phyloP scores from a whole-genome alignment of 2,797 vertebrate species.

The Podargus strigoides region DNA sequence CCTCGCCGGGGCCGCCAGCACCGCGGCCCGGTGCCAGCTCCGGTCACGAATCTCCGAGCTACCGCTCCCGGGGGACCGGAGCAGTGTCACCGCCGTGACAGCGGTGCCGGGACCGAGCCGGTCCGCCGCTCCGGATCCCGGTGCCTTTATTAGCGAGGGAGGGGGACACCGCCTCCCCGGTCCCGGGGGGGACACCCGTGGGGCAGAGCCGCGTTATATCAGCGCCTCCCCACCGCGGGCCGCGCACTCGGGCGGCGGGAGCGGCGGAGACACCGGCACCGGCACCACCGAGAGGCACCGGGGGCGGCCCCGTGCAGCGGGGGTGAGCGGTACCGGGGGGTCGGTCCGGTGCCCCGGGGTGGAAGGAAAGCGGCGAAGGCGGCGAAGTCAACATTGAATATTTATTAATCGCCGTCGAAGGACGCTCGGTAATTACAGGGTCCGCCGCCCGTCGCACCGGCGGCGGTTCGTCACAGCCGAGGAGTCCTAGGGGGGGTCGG shows the following conservation, averaged over 20 bases:
- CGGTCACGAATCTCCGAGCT: background rate
- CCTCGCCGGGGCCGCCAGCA: background rate
- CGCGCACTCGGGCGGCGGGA: constrained; percentile 1
- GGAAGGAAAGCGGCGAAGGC: constrained; percentile 57
- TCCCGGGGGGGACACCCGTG: constrained; percentile 45
- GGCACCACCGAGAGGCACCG: background rate
- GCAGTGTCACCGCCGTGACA: background rate
- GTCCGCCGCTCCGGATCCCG: background rate
- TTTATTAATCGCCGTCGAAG: constrained; percentile 72
- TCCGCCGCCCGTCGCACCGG: constrained; percentile 55
- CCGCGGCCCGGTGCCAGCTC: background rate
- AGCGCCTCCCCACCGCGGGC: constrained; percentile 3
- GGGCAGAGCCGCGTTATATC: constrained; percentile 27
- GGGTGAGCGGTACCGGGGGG: background rate
- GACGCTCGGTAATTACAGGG: constrained; percentile 66
- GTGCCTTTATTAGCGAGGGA: background rate
- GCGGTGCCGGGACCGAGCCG: background rate
- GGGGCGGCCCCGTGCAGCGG: background rate
- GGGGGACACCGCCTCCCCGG: background rate
- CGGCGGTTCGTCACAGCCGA: constrained; percentile 23
- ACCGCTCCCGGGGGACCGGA: background rate
- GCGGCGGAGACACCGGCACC: background rate
- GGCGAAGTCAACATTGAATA: constrained; percentile 65
- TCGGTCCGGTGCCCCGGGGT: background rate
- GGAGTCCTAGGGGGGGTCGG: too few relatives aligned